Evolutionary conservation across 2,113 vertebrate species (phyloP), one percentile per base, ranked within the genome.

Genomic region (Platichthys stellatus): DNA sequence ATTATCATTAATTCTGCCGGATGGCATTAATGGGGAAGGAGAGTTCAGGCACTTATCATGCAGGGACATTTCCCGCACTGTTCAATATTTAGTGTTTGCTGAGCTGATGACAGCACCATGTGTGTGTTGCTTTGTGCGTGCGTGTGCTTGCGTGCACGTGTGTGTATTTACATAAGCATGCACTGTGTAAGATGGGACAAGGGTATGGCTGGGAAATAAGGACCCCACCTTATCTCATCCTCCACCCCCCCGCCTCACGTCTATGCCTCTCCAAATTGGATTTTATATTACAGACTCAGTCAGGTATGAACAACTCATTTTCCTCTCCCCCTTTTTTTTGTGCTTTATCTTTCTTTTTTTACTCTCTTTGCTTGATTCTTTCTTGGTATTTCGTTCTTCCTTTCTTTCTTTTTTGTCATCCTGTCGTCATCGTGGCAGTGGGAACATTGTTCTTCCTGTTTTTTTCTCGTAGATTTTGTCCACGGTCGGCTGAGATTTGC

Each of bases 41-140:
- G 78, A 79, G 90, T 87, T 80, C 87, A 94, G 95, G 93, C 91
- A 94, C 97, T 98, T 98, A 97, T 98, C 97, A 93, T 73, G 74
- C 72, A 74, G 63, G 95, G 95, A 94, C 96, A 96, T 95, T 95
- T 94, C 94, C 94, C 78, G 92, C 92, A 69, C 95, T 94, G 95
- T 94, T 98, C 96, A 96, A 97, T 97, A 97, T 96, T 97, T 96
- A 95, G 95, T 98, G 97, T 99, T 98, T 98, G 97, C 96, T 87
- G 90, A 97, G 95, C 94, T 95, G 96, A 97, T 95, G 96, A 84
- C 65, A 15, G 64, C 40, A 71, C 51, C 10, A n/a, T 10, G 59
- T 47, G 76, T 64, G 40, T 21, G 61, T 20, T 71, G 18, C 54
- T 60, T 73, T 21, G 26, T 26, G 28, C 9, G 65, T 57, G 74